Base-by-base conservation (phyloP, 2,797 vertebrate species). In the Sphaeramia orbicularis region DNA sequence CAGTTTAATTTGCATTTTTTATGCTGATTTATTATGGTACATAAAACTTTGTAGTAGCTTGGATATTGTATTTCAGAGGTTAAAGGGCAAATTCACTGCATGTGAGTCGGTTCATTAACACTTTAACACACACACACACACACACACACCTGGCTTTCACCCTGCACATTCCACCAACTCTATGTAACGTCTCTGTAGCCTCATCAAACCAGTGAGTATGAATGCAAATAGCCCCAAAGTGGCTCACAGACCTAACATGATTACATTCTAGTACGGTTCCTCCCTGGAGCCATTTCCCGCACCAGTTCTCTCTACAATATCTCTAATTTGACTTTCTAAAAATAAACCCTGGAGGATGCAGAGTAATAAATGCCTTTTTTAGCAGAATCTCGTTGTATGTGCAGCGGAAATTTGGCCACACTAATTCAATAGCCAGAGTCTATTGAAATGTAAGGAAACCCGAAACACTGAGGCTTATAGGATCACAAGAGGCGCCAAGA, bases 241-340 rank as follows among this genome's bases (percentile, higher is more conserved):
- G 78, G 77, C 82, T 88, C 80, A 54, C 71, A 82, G 78, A 58
- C 53, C 58, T 70, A 85, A 78, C 77, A 76, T 85, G 79, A 89
- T 90, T 87, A 83, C 66, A 78, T 83, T 85, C 71, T 81, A 59
- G 74, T 54, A 44, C 55, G 2, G 18, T 65, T 78, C 59, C 69
- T 78, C 80, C 77, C 84, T 16, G 65, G 73, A 83, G 83, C 64
- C 54, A 40, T 76, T 80, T 82, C 69, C 72, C 41, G 16, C 70
- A 78, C 70, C 61, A 75, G 68, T 64, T 82, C 74, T 82, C 74
- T 70, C 74, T 76, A 43, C 74, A 65, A 74, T 83, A 76, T 81
- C 75, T 65, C 83, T 84, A 82, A 83, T 90, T 88, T 76, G 51
- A 67, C 81, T 74, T 53, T 79, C 83, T 87, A 88, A 87, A 91